Evolutionary conservation across 2,113 vertebrate genomes (phyloP), one percentile per base, ranked within the genome.

Genomic region (Ramphastos sulfuratus): DNA sequence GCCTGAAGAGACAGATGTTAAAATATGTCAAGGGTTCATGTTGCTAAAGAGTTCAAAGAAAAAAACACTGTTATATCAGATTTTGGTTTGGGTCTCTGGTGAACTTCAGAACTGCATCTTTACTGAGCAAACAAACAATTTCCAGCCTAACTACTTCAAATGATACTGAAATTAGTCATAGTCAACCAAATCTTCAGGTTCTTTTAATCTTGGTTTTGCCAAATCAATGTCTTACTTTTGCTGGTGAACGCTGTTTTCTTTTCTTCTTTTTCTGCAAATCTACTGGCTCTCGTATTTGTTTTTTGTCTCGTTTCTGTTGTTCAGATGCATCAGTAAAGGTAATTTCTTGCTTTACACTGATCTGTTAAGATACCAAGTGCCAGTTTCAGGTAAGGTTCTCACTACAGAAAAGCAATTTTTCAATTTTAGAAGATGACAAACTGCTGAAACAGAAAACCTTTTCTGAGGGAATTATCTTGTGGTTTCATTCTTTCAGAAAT

Each of bases 231-330:
- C 97, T 98, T 98, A 99, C 99, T 98, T 99, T 99, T 96, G 99
- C 99, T 97, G 99, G 99, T 95, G 99, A 99, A 85, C 98, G 98
- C 91, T 99, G 99, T 97, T 99, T 99, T 97, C 99, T 98, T 97
- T 99, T 99, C 97, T 99, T 99, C 98, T 99, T 99, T 98, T 99
- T 99, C 96, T 98, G 98, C 96, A 98, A 98, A 96, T 99, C 97
- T 91, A 98, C 96, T 93, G 98, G 97, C 93, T 99, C 99, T 97
- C 98, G 98, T 88, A 97, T 98, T 97, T 98, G 98, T 94, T 98
- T 99, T 97, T 98, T 99, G 97, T 99, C 99, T 97, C 98, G 98
- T 97, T 98, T 99, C 94, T 98, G 98, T 82, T 98, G 98, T 95
- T 97, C 97, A 76, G 98, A 95, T 88, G 98, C 97, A 90, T 99